Evolutionary conservation across 2,888 invertebrate species (phyloP), one percentile per base, ranked within the genome.

Genomic region (Trilocha varians): DNA sequence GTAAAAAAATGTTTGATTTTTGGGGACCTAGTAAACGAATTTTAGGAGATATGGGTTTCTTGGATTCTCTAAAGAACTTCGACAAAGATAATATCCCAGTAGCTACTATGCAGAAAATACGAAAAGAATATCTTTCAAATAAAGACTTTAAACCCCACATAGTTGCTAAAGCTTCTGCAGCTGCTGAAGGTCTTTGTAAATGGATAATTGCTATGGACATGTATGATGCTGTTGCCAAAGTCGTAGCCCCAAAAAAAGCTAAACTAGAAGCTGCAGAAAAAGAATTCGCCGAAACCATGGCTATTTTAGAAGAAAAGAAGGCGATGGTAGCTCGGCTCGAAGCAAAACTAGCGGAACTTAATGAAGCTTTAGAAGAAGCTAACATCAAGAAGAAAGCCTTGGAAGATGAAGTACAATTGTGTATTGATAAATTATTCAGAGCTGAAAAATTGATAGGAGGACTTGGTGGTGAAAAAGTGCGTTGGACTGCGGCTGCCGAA

Each of bases 191-290:
- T 40, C 83, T 95, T 34, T 96, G 95, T 69, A 93, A 94, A 67
- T 96, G 96, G 96, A 93, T 96, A 39, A 89, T 93, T 50, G 96
- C 96, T 1, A 93, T 96, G 90, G 95, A 96, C 62, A 90, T 93
- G 77, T 96, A 96, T 65, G 95, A 96, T 65, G 89, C 89, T 37
- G 93, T 94, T 2, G 92, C 93, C 37, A 94, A 93, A 78, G 89
- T 91, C 36, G 93, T 94, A 8, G 94, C 93, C 8, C 96, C 96
- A 0, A 96, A 96, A 75, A 94, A 95, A 67, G 92, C 90, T 6
- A 93, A 94, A 69, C 78, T 96, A 43, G 89, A 89, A 47, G 89
- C 89, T 40, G 95, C 96, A 0, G 96, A 98, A 78, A 88, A 87
- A 53, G 93, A 95, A 62, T 93, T 95, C 64, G 87, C 92, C 9